Evolutionary conservation across 2,113 vertebrate genomes (phyloP), one percentile per base, ranked within the genome.

Genomic region (Oryzias celebensis): DNA sequence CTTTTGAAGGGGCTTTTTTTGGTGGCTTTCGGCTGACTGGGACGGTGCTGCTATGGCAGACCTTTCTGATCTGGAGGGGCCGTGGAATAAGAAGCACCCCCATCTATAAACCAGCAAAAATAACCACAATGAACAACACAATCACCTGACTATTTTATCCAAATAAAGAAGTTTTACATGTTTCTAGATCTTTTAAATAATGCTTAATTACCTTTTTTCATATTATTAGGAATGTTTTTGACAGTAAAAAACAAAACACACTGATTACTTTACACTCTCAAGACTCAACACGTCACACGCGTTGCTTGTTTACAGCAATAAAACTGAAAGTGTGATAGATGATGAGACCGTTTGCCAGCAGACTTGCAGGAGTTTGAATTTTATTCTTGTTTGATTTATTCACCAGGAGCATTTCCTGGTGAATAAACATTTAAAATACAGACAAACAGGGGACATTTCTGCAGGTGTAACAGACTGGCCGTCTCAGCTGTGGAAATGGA

Each of bases 391-490:
- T n/a, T n/a, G 31, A 52, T 71, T 58, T 54, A 44, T 77, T 49
- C 26, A 23, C 54, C 65, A 36, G 62, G 54, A 17, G 52, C 57
- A 42, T 77, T 65, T 77, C 61, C 53, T 31, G 56, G 61, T 68
- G 72, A 23, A 66, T 45, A 84, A 87, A 59, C 68, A 42, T 70
- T 65, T 65, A 62, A 75, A 49, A 53, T 77, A 65, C 64, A 63
- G 77, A 84, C 83, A 73, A 89, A 87, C 62, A 57, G 78, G 52
- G 73, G 26, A 60, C 72, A 68, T 81, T 84, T 75, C 62, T 75
- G 73, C 60, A 58, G 68, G 65, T 63, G 5, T 6, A 67, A 76
- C 75, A 68, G 78, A 80, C 67, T 59, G 62, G 43, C 50, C 20
- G 26, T 64, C 68, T 61, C 55, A 41, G 75, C 71, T 71, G 71